Conservation (phyloP, 2,888 invertebrate genomes). For the Dryobotodes eremita region DNA sequence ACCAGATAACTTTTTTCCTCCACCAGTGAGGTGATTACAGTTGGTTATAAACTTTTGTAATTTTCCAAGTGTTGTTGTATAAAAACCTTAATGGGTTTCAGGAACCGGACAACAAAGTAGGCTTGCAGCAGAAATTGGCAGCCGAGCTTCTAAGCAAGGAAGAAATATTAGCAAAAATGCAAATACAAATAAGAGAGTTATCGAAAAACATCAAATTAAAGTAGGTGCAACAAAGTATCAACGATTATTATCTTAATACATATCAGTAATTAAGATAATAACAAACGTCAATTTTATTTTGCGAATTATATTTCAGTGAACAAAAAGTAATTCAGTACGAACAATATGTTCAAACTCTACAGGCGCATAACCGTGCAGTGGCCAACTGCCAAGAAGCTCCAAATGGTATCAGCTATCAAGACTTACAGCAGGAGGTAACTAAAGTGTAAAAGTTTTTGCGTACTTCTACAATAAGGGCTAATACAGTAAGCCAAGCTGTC, state of each 20-base stretch:
- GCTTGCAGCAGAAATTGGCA: conserved; percentile 87
- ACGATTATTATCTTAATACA: conserved; percentile 7
- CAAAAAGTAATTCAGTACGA: conserved; percentile 88
- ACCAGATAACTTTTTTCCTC: conserved; percentile 78
- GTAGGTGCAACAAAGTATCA: conserved; percentile 70
- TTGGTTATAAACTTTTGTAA: conserved; percentile 36
- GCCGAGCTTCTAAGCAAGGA: conserved; percentile 88
- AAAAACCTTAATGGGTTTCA: conserved; percentile 68
- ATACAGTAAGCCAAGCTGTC: not conserved
- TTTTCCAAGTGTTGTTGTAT: conserved; percentile 14
- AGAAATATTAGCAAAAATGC: conserved; percentile 86
- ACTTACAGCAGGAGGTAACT: conserved; percentile 85
- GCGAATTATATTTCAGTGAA: conserved; percentile 74
- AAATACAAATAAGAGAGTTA: conserved; percentile 84
- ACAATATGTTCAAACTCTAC: conserved; percentile 83
- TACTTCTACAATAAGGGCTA: not conserved
- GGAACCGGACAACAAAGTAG: conserved; percentile 86
- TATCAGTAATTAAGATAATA: not conserved
- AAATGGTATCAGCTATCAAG: conserved; percentile 79
- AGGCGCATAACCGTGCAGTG: conserved; percentile 78
- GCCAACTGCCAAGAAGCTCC: conserved; percentile 77
- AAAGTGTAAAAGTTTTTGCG: not conserved
- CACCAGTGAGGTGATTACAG: conserved; percentile 72
- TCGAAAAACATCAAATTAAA: conserved; percentile 86
- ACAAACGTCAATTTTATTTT: not conserved